Base-by-base conservation (phyloP, 37 sponge, comb jelly and placozoan genomes). In the Cliona cf. orientalis region DNA sequence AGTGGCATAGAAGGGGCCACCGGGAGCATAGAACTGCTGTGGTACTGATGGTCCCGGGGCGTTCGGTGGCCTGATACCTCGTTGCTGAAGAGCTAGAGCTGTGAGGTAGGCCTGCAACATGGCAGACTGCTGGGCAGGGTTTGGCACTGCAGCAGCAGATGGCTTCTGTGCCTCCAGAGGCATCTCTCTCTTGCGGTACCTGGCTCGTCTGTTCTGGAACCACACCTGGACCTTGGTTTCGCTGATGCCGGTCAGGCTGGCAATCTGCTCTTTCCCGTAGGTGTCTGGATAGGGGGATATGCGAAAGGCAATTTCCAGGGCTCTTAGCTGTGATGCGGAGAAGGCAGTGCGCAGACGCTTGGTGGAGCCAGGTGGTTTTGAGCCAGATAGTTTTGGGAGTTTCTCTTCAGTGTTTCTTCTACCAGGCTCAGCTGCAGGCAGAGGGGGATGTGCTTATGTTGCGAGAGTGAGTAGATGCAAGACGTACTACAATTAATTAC, bases 201-300 rank as follows among this genome's bases (percentile, higher is more conserved):
- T 69, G 36, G 91, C 91, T 36, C 91, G 68, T 25, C 91, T 45
- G 53, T 91, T 91, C 72, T 91, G 91, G 63, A 91, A 91, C 91
- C 91, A 91, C 11, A 91, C 79, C 70, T 87, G 88, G 26, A 87
- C 49, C 28, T 69, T 80, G 43, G 66, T 41, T 31, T 61, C 74
- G 5, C 26, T 60, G 39, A 87, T 75, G 25, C 59, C 76, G 12
- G 75, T 66, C 5, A 32, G 57, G 28, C 35, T 26, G 36, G 81
- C 53, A 29, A 87, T 65, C 11, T 56, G 42, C 41, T 87, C 74
- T 37, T 75, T 29, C 53, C 45, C 42, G 17, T 66, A 53, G 2
- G 42, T 74, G 69, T 87, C 88, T 3, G 88, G 88, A 53, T 81
- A 87, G 35, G 66, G 56, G 34, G 45, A 46, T 3, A 34, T 19